Conservation (phyloP, 2,888 invertebrate genomes). For the Lamproptera curius region DNA sequence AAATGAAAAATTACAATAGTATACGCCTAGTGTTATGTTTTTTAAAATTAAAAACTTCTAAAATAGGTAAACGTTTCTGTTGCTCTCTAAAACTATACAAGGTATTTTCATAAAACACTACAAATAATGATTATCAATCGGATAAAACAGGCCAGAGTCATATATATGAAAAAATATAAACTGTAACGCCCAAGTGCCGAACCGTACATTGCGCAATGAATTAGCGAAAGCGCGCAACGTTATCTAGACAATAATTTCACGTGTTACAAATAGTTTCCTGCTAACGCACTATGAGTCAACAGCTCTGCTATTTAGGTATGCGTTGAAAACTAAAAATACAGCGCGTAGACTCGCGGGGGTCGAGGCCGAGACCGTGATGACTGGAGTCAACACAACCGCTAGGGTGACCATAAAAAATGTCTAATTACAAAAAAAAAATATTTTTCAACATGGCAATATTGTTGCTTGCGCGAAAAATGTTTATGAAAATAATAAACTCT, state of each 20-base stretch:
- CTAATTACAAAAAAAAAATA: too few relatives aligned
- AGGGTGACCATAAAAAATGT: conserved; percentile 28
- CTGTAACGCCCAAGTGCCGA: neutral
- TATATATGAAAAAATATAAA: neutral
- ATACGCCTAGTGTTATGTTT: too few relatives aligned
- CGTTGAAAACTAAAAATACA: conserved; percentile 40
- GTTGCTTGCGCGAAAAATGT: too few relatives aligned
- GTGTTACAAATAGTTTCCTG: conserved; percentile 24
- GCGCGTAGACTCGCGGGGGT: conserved; percentile 30
- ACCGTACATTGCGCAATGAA: conserved; percentile 9
- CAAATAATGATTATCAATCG: too few relatives aligned
- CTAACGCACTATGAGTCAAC: conserved; percentile 27
- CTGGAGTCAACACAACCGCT: conserved; percentile 43
- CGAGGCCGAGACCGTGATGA: conserved; percentile 37
- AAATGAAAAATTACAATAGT: too few relatives aligned
- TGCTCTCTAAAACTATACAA: too few relatives aligned
- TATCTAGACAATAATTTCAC: conserved; percentile 22
- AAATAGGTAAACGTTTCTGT: too few relatives aligned
- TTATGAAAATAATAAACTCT: too few relatives aligned
- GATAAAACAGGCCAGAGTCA: too few relatives aligned
- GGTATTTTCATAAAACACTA: too few relatives aligned
- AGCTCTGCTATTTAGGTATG: conserved; percentile 36
- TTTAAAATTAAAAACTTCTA: too few relatives aligned
- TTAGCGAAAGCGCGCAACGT: conserved; percentile 10
- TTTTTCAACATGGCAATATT: too few relatives aligned